A percentile compares a stretch with the other conserved stretches of the same genome.
Conservation (phyloP, 2,888 invertebrate genomes). For the Drosophila kuntzei region DNA sequence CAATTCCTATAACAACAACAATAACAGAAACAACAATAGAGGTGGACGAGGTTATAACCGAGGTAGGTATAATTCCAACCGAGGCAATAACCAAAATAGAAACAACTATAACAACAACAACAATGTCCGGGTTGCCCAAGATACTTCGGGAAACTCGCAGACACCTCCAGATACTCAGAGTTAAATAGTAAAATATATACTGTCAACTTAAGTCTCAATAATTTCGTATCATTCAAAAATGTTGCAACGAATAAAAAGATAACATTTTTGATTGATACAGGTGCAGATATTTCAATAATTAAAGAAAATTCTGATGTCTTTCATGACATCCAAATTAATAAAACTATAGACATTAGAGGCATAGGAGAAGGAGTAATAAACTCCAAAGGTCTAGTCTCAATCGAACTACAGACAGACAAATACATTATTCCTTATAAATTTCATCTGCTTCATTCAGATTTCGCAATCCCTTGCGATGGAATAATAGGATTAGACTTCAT, state of each 20-base stretch:
- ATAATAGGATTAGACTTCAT: conserved; percentile 2
- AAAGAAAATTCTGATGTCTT: too few species aligned
- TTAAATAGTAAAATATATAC: background rate
- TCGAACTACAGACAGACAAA: too few species aligned
- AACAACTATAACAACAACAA: conserved; percentile 16
- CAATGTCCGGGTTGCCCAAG: conserved; percentile 10
- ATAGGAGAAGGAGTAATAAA: conserved; percentile 5
- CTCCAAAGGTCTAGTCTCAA: conserved; percentile 8
- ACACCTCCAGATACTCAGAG: background rate
- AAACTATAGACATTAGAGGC: conserved; percentile 3
- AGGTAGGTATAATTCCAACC: conserved; percentile 22
- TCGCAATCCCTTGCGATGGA: conserved; percentile 15
- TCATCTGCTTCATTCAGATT: conserved; percentile 1
- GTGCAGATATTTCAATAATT: too few species aligned
- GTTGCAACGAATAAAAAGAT: conserved; percentile 4
- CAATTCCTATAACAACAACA: conserved; percentile 7
- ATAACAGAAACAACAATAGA: conserved; percentile 9
- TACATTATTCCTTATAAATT: conserved; percentile 4
- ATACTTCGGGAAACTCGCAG: conserved; percentile 6
- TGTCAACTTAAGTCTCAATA: conserved; percentile 2
- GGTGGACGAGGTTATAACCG: conserved; percentile 13
- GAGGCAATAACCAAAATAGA: conserved; percentile 16
- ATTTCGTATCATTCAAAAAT: conserved; percentile 8
- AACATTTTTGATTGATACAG: conserved; percentile 6
- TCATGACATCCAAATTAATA: too few species aligned